Base-by-base conservation (phyloP, 2,888 invertebrate genomes). In the Lochmaea crataegi region DNA sequence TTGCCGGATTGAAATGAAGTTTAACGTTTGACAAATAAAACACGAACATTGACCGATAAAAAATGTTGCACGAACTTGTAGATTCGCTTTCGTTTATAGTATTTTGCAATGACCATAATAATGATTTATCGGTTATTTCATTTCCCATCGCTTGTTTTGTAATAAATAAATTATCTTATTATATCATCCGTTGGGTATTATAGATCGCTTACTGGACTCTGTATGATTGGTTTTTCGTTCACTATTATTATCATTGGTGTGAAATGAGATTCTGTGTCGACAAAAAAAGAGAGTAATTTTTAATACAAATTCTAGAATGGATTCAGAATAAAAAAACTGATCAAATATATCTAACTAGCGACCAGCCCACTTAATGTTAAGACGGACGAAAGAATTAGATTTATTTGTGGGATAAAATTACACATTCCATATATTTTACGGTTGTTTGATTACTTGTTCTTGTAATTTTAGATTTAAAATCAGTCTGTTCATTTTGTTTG, bases 181-280 rank as follows among this genome's bases (percentile, higher is more conserved):
- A 9, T 16, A 53, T 9, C n/a, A 53, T 53, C 16, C 16, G 16
- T 53, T 53, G 51, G 16, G 10, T 53, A 2, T n/a, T 53, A 7
- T 1, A 18, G n/a, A 16, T 53, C 5, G 2, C 32, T 32, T 58
- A n/a, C 58, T 14, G 58, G 22, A 26, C 56, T 18, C 18, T 16
- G 58, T 58, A 26, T 58, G 32, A 58, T 32, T 58, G 26, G 26
- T 26, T 22, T 26, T 22, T 26, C 14, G 14, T 16, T 32, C 58
- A 32, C 32, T 58, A 58, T 58, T 22, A 58, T 26, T 58, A 58
- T 26, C 32, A 58, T 58, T n/a, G 58, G 58, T 58, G 58, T 22
- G 26, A 58, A 58, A 58, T 58, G 14, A 22, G 58, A 58, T 58
- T 22, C 26, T 14, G 58, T 32, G 32, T 57, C 57, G 18, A 32